Evolutionary conservation across 2,888 invertebrate genomes (phyloP), one percentile per base, ranked within the genome.

Genomic region (Erynnis tages): DNA sequence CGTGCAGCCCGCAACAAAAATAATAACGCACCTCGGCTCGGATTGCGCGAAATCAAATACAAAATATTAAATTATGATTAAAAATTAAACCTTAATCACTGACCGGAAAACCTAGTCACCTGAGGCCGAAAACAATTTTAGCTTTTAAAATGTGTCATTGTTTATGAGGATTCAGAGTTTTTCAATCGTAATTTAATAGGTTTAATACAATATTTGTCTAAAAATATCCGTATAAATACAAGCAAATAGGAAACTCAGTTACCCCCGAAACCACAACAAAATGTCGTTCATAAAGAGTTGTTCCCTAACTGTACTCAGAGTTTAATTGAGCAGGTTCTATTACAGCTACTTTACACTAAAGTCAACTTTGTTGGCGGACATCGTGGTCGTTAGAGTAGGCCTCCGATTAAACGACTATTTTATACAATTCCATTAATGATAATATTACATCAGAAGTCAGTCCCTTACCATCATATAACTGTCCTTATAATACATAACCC

Each of bases 391-490:
- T 75, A 74, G 71, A 76, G 73, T 82, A 86, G 82, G 85, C 87
- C 83, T 80, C 76, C 73, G 76, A 74, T 73, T 79, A 79, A 71
- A 77, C 69, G 70, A 79, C 76, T 78, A 79, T 76, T 82, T 82
- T 83, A 83, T 82, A 86, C 84, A 83, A 76, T 82, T 84, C 79
- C 80, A 76, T 79, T 79, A 82, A 81, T 74, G 72, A 81, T 81
- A 83, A 81, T 79, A 81, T 81, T 83, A 83, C 79, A 82, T 82
- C 82, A 80, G 79, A 82, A 80, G 74, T 87, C 87, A 87, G 85
- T 85, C 83, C 82, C 76, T 76, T 79, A 73, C 78, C 80, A 66
- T 79, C 76, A 67, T 75, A 71, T 71, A 79, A 77, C 79, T 80
- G 77, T 76, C 71, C 83, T 79, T 82, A 86, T 79, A 73, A 79